Evolutionary conservation across 2,888 invertebrate genomes (phyloP).

Genomic region (Camptogramma bilineatum): DNA sequence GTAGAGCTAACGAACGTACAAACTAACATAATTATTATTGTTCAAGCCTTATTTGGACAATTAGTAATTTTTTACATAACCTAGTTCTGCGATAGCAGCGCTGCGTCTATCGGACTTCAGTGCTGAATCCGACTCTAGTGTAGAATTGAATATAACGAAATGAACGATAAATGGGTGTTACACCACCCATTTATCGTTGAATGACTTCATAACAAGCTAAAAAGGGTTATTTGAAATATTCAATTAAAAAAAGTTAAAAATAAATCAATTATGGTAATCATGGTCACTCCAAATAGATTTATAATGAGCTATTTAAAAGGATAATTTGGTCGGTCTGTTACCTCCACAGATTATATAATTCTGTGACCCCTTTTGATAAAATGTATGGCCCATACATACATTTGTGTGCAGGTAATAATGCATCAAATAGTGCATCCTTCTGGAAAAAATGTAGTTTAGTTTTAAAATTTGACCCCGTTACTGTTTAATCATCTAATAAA

Average conservation of each 20-base stretch:
- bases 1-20: no score
- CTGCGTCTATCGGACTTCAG: no score
- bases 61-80: no score
- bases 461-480: not conserved
- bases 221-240: not conserved
- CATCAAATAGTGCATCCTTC: conserved; percentile 11
- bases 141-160: no score
- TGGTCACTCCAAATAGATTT: conserved; percentile 15
- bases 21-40: no score
- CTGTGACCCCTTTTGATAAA: conserved; percentile 1
- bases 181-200: not conserved
- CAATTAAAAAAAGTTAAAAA: not conserved
- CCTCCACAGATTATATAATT: conserved; percentile 27
- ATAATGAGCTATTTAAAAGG: conserved; percentile 27
- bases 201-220: not conserved
- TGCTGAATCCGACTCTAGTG: no score
- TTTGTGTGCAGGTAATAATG: conserved; percentile 19
- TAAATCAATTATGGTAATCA: not conserved
- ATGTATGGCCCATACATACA: conserved; percentile 11
- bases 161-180: no score
- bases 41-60: no score
- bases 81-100: no score
- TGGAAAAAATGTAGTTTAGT: not conserved
- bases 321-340: conserved; percentile 26
- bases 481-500: no score